Evolutionary conservation across 2,888 invertebrate species (phyloP).

Genomic region (Prenolepis imparis): DNA sequence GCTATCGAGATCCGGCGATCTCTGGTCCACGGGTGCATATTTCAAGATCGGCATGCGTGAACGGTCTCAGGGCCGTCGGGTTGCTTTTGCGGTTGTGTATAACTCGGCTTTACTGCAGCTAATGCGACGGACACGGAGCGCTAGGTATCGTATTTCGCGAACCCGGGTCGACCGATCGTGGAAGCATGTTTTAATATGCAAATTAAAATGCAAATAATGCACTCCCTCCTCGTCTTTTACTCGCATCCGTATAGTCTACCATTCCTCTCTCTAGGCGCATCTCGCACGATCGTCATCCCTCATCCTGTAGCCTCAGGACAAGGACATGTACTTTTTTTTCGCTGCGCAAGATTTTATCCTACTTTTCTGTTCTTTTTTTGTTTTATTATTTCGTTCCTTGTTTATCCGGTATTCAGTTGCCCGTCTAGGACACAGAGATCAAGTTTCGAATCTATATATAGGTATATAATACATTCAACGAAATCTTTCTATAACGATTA

Average conservation of each 20-base stretch:
- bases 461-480: neutral
- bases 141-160: constrained; percentile 83
- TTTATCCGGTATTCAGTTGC: neutral
- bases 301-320: constrained; percentile 13
- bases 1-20: constrained; percentile 81
- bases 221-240: constrained; percentile 60
- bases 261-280: constrained; percentile 38
- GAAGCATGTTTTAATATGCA: constrained; percentile 84
- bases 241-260: neutral
- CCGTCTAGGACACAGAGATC: neutral
- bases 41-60: constrained; percentile 86
- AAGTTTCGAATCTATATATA: neutral
- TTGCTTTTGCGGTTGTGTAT: constrained; percentile 84
- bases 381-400: neutral
- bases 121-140: constrained; percentile 81
- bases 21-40: constrained; percentile 84
- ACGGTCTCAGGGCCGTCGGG: constrained; percentile 85
- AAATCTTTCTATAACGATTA: neutral
- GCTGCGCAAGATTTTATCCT: constrained; percentile 3
- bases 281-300: constrained; percentile 59
- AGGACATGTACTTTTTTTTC: constrained; percentile 6
- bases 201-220: constrained; percentile 85
- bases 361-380: neutral
- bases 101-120: constrained; percentile 84
- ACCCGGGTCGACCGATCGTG: constrained; percentile 78